These are phyloP conservation scores for Ahaetulla prasina DNA, from an alignment of 2,113 vertebrate genomes.

Conservation along the genomic window DNA sequence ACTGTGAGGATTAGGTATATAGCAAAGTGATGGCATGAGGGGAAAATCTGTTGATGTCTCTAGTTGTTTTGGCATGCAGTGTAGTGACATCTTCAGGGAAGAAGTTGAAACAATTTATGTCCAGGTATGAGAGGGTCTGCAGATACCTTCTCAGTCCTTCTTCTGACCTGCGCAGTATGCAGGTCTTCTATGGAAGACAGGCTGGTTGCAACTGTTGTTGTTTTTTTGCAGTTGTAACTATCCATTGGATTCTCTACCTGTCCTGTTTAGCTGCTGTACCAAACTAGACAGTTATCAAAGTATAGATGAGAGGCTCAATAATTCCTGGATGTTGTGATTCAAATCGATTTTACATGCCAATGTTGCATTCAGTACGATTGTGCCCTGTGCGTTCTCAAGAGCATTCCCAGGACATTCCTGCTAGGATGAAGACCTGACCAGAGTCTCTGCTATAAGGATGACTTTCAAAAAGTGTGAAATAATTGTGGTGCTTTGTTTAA, in stretches of 20 bases:
- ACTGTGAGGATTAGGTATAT: not conserved
- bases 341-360: conserved; percentile 28
- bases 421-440: not conserved
- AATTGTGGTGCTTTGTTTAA: not conserved
- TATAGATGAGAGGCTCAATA: not conserved
- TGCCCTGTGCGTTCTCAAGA: not conserved
- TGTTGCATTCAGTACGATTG: not conserved
- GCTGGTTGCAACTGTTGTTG: not conserved
- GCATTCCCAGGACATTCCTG: not conserved
- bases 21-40: not conserved
- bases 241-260: not conserved
- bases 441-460: not conserved
- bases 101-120: not conserved
- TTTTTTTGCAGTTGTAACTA: not conserved
- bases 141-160: not conserved
- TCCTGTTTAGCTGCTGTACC: not conserved
- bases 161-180: not conserved
- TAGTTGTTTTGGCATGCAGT: not conserved
- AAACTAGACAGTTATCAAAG: not conserved
- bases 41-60: not conserved
- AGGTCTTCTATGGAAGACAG: not conserved
- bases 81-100: not conserved
- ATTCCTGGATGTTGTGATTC: conserved; percentile 23
- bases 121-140: not conserved
- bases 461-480: not conserved